phyloP scores from a whole-genome alignment of 2,797 vertebrate species.

The Okamejei kenojei region DNA sequence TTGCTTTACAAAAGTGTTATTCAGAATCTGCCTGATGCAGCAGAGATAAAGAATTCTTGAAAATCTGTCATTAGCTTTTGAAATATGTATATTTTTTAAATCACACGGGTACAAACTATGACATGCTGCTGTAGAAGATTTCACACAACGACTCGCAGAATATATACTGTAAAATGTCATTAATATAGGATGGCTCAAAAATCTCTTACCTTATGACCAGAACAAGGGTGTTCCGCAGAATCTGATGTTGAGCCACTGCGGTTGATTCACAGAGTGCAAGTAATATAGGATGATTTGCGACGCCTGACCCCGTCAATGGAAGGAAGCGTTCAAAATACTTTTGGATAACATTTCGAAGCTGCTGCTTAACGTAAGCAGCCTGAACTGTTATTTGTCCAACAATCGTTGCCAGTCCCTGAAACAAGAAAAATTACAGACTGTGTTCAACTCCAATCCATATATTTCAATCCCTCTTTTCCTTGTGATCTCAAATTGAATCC shows the following conservation, averaged over 20 bases:
- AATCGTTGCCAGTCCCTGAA: conserved; percentile 78
- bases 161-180: background rate
- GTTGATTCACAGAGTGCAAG: conserved; percentile 63
- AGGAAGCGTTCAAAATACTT: conserved; percentile 87
- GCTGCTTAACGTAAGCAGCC: conserved; percentile 74
- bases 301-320: conserved; percentile 51
- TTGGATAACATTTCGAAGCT: conserved; percentile 69
- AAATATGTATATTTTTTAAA: background rate
- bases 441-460: background rate
- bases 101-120: background rate
- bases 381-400: conserved; percentile 73
- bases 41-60: background rate
- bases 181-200: conserved; percentile 39
- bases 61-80: background rate
- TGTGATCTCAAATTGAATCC: background rate
- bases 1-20: background rate
- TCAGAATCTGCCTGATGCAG: background rate
- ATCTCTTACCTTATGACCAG: conserved; percentile 71
- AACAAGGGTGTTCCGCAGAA: conserved; percentile 65
- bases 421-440: conserved; percentile 27
- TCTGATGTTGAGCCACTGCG: conserved; percentile 50
- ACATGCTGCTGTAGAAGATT: background rate
- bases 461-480: background rate
- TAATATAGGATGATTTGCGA: conserved; percentile 78
- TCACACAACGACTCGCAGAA: background rate